A percentile compares a stretch with the other conserved stretches of the same genome.
These are phyloP conservation scores for Hestina assimilis DNA, from an alignment of 1,140 invertebrate species.

Conservation along the genomic window DNA sequence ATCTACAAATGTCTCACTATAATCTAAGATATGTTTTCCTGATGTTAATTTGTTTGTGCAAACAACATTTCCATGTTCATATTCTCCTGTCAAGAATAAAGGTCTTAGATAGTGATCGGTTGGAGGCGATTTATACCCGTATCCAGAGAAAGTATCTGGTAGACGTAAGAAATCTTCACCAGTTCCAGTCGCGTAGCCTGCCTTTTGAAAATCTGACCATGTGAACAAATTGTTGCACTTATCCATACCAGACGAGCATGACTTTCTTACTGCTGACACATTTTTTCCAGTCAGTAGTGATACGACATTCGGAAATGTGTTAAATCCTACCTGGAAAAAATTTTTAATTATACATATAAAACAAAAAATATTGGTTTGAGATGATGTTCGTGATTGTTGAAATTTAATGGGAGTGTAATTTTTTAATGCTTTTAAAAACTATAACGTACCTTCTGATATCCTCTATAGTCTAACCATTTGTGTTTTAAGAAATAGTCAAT, in stretches of 20 bases:
- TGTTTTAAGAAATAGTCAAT: constrained; percentile 81
- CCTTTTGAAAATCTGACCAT: constrained; percentile 64
- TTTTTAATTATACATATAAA: too few relatives aligned
- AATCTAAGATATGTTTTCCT: constrained; percentile 80
- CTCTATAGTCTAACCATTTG: constrained; percentile 75
- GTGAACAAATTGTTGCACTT: constrained; percentile 59
- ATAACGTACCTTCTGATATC: constrained; percentile 75
- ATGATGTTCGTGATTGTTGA: too few relatives aligned
- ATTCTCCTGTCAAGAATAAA: constrained; percentile 81
- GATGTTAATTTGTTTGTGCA: constrained; percentile 79
- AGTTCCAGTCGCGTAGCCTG: constrained; percentile 67
- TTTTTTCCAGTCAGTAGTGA: constrained; percentile 85
- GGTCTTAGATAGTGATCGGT: constrained; percentile 87
- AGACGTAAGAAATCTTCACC: constrained; percentile 66
- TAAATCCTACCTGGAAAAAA: constrained; percentile 82
- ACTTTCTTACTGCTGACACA: constrained; percentile 62
- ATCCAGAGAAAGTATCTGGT: constrained; percentile 65
- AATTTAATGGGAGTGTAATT: too few relatives aligned
- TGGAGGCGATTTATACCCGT: constrained; percentile 73
- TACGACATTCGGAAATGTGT: constrained; percentile 91
- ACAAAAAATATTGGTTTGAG: too few relatives aligned
- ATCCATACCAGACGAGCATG: constrained; percentile 78
- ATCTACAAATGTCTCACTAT: constrained; percentile 80
- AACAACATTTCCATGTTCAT: constrained; percentile 50
- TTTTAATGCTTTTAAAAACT: background rate